Conservation (phyloP, 1,140 invertebrate genomes). For the Drosophila oshimai region DNA sequence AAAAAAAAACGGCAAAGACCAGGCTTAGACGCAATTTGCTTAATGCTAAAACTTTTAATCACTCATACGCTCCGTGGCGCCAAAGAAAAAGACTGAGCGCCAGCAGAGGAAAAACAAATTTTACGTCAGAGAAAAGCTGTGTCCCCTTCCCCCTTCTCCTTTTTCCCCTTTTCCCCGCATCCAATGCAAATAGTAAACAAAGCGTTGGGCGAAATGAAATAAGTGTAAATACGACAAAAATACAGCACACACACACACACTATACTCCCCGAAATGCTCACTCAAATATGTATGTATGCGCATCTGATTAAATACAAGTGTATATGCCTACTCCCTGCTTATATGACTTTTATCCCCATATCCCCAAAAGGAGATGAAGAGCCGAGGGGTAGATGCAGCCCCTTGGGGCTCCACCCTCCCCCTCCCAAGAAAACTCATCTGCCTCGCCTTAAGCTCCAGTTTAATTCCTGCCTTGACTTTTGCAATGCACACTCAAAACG, state of each 20-base stretch:
- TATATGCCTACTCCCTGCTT: constrained; percentile 34
- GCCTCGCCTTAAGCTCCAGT: constrained; percentile 70
- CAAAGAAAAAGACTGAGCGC: neutral
- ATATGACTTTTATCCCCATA: constrained; percentile 52
- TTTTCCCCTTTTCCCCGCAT: constrained; percentile 13
- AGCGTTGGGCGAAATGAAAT: constrained; percentile 68
- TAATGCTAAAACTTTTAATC: constrained; percentile 78
- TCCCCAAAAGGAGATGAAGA: constrained; percentile 12
- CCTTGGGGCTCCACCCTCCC: constrained; percentile 1
- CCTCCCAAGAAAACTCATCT: constrained; percentile 25
- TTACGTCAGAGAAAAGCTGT: constrained; percentile 7
- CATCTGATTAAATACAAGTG: constrained; percentile 74
- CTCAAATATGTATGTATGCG: constrained; percentile 75
- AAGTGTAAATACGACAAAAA: constrained; percentile 69
- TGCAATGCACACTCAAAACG: constrained; percentile 23
- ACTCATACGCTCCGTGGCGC: constrained; percentile 72
- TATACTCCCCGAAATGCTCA: constrained; percentile 47
- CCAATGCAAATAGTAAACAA: constrained; percentile 52
- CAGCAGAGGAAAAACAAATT: constrained; percentile 34
- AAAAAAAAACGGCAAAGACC: neutral
- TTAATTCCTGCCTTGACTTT: constrained; percentile 76
- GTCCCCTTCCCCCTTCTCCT: neutral
- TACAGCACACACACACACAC: constrained; percentile 9
- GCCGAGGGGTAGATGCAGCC: constrained; percentile 7
- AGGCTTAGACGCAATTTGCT: constrained; percentile 67